phyloP scores from a whole-genome alignment of 2,888 invertebrate genomes.

The Zaprionus obscuricornis region DNA sequence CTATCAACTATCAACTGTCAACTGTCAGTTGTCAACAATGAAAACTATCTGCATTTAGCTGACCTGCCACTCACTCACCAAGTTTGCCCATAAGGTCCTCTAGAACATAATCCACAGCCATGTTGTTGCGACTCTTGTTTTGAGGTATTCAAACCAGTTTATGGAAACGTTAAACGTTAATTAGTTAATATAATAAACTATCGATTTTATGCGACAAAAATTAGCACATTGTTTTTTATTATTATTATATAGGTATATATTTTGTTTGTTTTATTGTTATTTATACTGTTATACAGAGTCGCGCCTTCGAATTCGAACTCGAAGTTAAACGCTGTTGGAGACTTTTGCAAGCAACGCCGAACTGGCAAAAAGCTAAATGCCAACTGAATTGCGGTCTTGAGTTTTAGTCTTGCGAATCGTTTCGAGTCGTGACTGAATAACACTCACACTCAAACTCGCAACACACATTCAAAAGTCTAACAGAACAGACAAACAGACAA shows the following conservation, averaged over 20 bases:
- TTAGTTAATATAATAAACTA: no score
- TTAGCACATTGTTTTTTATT: no score
- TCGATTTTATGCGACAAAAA: no score
- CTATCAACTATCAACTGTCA: constrained; percentile 23
- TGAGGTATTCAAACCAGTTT: neutral
- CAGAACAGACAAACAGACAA: constrained; percentile 8
- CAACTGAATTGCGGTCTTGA: constrained; percentile 49
- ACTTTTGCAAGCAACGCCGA: constrained; percentile 54
- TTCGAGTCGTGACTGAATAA: constrained; percentile 45
- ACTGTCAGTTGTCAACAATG: constrained; percentile 25
- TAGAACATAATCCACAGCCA: constrained; percentile 87
- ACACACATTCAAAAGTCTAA: constrained; percentile 21
- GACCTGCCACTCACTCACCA: constrained; percentile 83
- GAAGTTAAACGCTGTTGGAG: constrained; percentile 20
- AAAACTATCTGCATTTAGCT: constrained; percentile 1
- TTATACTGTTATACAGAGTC: neutral
- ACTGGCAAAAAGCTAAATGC: constrained; percentile 68
- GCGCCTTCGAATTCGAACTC: constrained; percentile 13
- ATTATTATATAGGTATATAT: no score
- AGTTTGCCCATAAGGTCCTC: constrained; percentile 88
- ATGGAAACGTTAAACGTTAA: no score
- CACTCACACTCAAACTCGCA: constrained; percentile 31
- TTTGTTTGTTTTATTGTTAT: no score
- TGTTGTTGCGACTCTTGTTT: no score
- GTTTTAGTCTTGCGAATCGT: constrained; percentile 49